Evolutionary conservation across 2,113 vertebrate species (phyloP).

Genomic region (Alligator sinensis): DNA sequence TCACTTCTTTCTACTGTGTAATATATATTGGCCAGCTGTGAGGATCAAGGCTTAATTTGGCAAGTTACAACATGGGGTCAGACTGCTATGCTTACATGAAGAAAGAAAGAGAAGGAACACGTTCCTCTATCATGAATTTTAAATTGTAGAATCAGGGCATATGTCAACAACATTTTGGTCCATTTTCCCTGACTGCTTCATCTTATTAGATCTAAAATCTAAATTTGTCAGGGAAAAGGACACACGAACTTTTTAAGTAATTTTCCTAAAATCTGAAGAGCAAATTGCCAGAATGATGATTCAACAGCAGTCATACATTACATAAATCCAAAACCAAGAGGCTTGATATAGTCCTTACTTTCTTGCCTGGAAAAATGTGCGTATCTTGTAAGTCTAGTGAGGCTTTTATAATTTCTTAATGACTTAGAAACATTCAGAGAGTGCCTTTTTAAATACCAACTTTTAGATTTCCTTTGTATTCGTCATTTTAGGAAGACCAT

Average conservation of each 20-base stretch:
- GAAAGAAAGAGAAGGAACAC: neutral
- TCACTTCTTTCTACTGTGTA: fast-evolving
- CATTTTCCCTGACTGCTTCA: neutral
- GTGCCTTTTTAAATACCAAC: neutral
- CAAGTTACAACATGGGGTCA: fast-evolving
- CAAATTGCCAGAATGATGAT: neutral
- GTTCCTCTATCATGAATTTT: neutral
- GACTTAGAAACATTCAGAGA: neutral
- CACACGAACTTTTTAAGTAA: neutral
- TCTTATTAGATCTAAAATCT: neutral
- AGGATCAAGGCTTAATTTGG: fast-evolving
- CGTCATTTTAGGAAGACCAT: neutral
- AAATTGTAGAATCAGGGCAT: neutral
- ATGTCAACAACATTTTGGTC: neutral
- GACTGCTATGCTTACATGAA: fast-evolving
- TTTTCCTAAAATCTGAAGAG: neutral
- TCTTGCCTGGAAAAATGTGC: neutral
- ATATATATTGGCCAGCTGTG: neutral
- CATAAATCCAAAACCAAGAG: neutral
- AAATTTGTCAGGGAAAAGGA: neutral
- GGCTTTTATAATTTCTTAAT: neutral
- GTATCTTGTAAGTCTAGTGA: neutral
- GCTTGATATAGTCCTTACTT: neutral
- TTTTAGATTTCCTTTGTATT: neutral
- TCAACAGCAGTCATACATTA: neutral